Evolutionary conservation across 2,888 invertebrate genomes (phyloP), one percentile per base, ranked within the genome.

Genomic region (Torymus aiolomorphi): DNA sequence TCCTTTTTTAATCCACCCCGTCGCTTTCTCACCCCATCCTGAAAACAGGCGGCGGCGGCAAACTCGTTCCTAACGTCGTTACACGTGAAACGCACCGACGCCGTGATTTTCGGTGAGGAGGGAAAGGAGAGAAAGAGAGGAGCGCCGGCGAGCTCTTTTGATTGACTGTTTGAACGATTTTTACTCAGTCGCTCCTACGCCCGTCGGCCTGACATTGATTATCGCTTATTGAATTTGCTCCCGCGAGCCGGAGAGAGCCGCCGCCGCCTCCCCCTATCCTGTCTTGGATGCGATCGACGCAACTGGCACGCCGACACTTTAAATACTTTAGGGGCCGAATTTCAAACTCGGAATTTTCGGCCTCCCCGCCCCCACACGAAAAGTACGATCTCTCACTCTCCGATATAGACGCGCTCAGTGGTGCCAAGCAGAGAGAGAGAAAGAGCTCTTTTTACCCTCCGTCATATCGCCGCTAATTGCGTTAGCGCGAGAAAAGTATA

Each of bases 161-260:
- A 88, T 89, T 89, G 88, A 88, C 89, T 89, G 89, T 89, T 89
- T 89, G 88, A 89, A 88, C 89, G 88, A 88, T 89, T 89, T 88
- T 88, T 88, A 87, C 87, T 87, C 86, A 84, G 83, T 82, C 84
- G 85, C 83, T 85, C 71, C 81, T 85, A 85, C 86, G 83, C 84
- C 66, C 83, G 85, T 84, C 85, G 83, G 85, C 84, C 86, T 88
- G 87, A 87, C 89, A 89, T 89, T 89, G 89, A 89, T 89, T 89
- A 89, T 89, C 87, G 86, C 87, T 89, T 89, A 89, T 89, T 89
- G 88, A 88, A 88, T 89, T 89, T 89, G 88, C 71, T 62, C 63
- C 84, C 84, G 84, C 84, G 69, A 85, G 82, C 80, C 78, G 42
- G 42, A 42, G 42, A 42, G 42, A 2, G 11, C 57, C 49, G 63